These are phyloP conservation scores for Lasiurus cinereus DNA, from an alignment of 2,113 vertebrate genomes.

Conservation along the genomic window DNA sequence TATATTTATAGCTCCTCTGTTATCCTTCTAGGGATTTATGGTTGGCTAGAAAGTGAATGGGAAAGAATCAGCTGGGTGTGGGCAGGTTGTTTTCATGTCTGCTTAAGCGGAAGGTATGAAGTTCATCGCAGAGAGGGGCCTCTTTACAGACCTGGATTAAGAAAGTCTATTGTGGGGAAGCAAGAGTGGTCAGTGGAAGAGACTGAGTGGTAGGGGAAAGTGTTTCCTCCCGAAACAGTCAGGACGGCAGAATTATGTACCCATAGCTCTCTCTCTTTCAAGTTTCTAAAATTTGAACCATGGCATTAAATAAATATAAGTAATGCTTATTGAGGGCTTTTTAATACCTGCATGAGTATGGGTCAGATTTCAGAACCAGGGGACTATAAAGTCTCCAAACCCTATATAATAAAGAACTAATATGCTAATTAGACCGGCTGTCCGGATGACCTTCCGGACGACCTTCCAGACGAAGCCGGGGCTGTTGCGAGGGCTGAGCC, in stretches of 20 bases:
- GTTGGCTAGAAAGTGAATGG: conserved; percentile 3
- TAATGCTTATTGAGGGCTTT: conserved; percentile 39
- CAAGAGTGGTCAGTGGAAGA: not conserved
- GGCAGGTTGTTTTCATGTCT: conserved; percentile 10
- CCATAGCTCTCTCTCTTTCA: not conserved
- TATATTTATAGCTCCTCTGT: conserved; percentile 32
- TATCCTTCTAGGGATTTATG: conserved; percentile 13
- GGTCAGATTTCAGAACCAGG: conserved; percentile 53
- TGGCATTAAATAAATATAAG: not conserved
- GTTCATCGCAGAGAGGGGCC: not conserved
- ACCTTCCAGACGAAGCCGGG: no score
- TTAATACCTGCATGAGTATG: conserved; percentile 26
- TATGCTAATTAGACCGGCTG: no score
- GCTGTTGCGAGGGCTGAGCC: no score
- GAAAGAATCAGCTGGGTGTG: not conserved
- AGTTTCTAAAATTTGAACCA: conserved; percentile 61
- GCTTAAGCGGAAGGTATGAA: not conserved
- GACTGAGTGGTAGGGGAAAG: not conserved
- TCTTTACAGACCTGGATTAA: not conserved
- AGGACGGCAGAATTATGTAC: not conserved
- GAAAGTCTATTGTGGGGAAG: not conserved
- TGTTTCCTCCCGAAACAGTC: not conserved
- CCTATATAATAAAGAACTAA: no score
- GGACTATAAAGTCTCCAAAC: not conserved
- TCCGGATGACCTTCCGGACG: no score